Evolutionary conservation across 2,888 invertebrate species (phyloP).

Genomic region (Diplazon laetatorius): DNA sequence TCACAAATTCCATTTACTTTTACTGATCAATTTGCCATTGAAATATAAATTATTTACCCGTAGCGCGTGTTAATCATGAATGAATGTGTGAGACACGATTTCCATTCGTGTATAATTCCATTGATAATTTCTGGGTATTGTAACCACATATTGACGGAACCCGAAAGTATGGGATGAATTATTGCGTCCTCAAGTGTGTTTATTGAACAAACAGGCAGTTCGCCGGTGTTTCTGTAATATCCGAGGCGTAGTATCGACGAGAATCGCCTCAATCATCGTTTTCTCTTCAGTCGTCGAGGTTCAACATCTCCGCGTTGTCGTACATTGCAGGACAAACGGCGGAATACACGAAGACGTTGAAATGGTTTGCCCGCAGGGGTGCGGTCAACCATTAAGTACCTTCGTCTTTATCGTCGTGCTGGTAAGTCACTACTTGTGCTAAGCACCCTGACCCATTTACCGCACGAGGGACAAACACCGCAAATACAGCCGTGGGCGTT

Average conservation of each 20-base stretch:
- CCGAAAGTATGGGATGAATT: conserved; percentile 46
- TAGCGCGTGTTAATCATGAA: not conserved
- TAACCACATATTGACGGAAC: conserved; percentile 49
- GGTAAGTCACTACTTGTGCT: conserved; percentile 14
- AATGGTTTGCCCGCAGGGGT: conserved; percentile 54
- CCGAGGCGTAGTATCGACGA: conserved; percentile 3
- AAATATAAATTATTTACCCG: conserved; percentile 11
- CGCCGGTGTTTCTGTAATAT: not conserved
- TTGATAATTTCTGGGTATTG: not conserved
- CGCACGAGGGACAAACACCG: not conserved
- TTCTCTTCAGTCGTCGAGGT: conserved; percentile 18
- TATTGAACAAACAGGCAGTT: not conserved
- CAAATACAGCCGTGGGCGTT: conserved; percentile 21
- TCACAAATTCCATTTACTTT: not conserved
- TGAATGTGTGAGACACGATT: conserved; percentile 8
- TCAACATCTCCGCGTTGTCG: conserved; percentile 6
- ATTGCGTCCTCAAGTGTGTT: conserved; percentile 41
- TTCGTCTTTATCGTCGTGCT: conserved; percentile 43
- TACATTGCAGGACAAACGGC: not conserved
- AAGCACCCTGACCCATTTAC: conserved; percentile 56
- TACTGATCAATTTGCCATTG: not conserved
- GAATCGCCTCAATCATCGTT: not conserved
- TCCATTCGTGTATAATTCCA: not conserved
- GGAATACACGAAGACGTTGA: conserved; percentile 32
- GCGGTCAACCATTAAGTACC: conserved; percentile 59